Evolutionary conservation across 2,113 vertebrate genomes (phyloP).

Genomic region (Sinocyclocheilus grahami): DNA sequence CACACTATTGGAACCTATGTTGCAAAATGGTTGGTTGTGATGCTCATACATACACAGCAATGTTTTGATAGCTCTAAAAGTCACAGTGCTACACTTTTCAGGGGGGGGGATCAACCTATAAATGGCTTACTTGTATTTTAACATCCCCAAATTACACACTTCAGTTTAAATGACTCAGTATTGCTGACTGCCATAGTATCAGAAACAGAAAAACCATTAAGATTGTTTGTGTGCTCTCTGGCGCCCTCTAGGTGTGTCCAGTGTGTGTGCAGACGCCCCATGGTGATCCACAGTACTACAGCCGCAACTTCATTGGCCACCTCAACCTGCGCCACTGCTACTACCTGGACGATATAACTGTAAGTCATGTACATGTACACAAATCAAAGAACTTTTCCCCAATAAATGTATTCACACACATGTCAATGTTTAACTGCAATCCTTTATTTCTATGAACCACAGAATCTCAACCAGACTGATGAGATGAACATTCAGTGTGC

Average conservation of each 20-base stretch:
- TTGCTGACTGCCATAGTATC: background rate
- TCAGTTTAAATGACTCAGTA: background rate
- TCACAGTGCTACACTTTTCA: background rate
- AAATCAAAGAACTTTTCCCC: background rate
- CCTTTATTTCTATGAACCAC: slow-evolving; percentile 25
- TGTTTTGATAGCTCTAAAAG: background rate
- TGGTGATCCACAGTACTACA: slow-evolving; percentile 80
- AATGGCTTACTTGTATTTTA: background rate
- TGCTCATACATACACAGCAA: too few relatives aligned
- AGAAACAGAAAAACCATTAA: background rate
- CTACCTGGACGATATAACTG: slow-evolving; percentile 82
- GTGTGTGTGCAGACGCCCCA: slow-evolving; percentile 83
- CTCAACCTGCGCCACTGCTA: slow-evolving; percentile 84
- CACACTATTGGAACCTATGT: background rate
- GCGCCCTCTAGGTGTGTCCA: slow-evolving; percentile 79
- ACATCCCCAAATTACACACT: background rate
- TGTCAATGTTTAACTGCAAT: slow-evolving; percentile 3
- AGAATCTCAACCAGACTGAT: slow-evolving; percentile 57
- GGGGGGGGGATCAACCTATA: background rate
- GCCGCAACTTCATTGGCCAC: slow-evolving; percentile 83
- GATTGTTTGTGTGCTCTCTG: slow-evolving; percentile 3
- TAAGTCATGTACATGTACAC: slow-evolving; percentile 63
- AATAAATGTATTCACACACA: background rate
- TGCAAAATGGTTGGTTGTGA: too few relatives aligned
- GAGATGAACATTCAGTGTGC: slow-evolving; percentile 54